phyloP scores from a whole-genome alignment of 1,140 invertebrate genomes.

The Pinna nobilis region DNA sequence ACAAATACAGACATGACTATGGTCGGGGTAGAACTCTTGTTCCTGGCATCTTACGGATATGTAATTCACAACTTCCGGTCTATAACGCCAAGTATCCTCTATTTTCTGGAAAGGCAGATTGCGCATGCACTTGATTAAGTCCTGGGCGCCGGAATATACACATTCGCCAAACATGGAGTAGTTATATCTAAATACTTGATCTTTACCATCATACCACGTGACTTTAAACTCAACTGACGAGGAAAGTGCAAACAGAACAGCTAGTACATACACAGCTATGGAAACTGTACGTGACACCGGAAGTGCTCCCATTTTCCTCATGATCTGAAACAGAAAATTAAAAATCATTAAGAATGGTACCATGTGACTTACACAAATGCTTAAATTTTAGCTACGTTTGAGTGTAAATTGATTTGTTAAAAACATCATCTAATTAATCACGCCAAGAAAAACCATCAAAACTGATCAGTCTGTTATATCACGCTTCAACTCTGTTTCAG shows the following conservation, averaged over 20 bases:
- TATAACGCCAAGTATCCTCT: background rate
- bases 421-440: too few relatives aligned
- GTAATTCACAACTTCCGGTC: background rate
- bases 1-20: constrained; percentile 4
- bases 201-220: constrained; percentile 1
- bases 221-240: background rate
- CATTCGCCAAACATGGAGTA: constrained; percentile 4
- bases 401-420: too few relatives aligned
- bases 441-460: too few relatives aligned
- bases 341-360: background rate
- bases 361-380: background rate
- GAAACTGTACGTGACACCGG: too few relatives aligned
- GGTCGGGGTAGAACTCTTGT: background rate
- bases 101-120: constrained; percentile 6
- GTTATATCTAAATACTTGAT: background rate
- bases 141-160: background rate
- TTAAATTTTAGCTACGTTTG: too few relatives aligned
- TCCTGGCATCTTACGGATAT: background rate
- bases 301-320: background rate
- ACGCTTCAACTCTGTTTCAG: too few relatives aligned
- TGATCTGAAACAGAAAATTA: background rate
- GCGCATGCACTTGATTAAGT: constrained; percentile 11
- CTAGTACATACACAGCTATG: too few relatives aligned
- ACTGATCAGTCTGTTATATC: too few relatives aligned
- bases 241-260: too few relatives aligned